Conservation (phyloP, 2,888 invertebrate species). For the Anthophora plumipes region DNA sequence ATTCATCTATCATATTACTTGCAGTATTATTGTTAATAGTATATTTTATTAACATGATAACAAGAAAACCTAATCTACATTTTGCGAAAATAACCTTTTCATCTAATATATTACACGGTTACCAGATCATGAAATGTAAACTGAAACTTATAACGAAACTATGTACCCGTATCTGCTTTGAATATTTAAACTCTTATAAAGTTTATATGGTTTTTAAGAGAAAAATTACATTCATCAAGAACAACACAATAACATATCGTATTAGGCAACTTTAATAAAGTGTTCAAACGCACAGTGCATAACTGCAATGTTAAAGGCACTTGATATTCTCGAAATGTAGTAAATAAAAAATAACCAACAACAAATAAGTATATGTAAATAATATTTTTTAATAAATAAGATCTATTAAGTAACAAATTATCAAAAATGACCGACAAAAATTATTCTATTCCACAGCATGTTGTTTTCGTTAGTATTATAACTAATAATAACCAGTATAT, state of each 20-base stretch:
- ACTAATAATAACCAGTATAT: slow-evolving; percentile 33
- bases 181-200: neutral
- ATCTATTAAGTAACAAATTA: neutral
- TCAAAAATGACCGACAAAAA: neutral
- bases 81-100: too few species aligned
- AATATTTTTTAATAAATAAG: neutral
- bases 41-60: too few species aligned
- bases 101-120: too few species aligned
- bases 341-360: neutral
- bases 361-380: neutral
- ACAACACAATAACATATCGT: neutral
- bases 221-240: too few species aligned
- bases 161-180: too few species aligned
- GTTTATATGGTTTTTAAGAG: neutral
- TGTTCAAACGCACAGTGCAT: neutral
- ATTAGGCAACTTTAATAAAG: slow-evolving; percentile 2
- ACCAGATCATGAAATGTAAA: too few species aligned
- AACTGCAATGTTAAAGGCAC: neutral
- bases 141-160: too few species aligned
- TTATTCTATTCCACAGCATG: neutral
- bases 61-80: too few species aligned
- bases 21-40: too few species aligned
- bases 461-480: neutral
- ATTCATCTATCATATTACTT: too few species aligned
- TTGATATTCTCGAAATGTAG: neutral